phyloP scores from a whole-genome alignment of 2,888 invertebrate species.

The Micropterix aruncella region DNA sequence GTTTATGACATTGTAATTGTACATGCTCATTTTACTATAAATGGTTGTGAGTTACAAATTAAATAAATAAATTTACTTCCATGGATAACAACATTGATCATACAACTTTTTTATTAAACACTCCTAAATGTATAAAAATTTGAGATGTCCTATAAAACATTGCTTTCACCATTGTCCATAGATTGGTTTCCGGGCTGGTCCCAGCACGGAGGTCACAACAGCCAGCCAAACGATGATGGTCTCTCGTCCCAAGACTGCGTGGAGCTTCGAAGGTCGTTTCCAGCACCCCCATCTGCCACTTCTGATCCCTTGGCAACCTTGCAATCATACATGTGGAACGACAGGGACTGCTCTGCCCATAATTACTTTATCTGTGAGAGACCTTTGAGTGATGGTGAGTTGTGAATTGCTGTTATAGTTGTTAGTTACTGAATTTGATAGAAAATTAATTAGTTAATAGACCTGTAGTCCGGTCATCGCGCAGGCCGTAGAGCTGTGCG shows the following conservation, averaged over 20 bases:
- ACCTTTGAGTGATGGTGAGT: conserved; percentile 49
- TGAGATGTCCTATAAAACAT: neutral
- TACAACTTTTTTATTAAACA: conserved; percentile 6
- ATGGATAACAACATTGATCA: conserved; percentile 1
- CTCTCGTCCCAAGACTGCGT: conserved; percentile 71
- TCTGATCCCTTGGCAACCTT: conserved; percentile 25
- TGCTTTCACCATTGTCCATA: conserved; percentile 18
- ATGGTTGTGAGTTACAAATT: neutral
- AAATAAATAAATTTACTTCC: neutral
- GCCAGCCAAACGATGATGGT: conserved; percentile 73
- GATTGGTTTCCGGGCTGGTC: conserved; percentile 79
- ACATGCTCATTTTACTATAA: no score
- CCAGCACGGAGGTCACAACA: conserved; percentile 46
- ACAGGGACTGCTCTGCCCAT: conserved; percentile 55
- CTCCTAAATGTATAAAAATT: neutral
- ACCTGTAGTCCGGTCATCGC: no score
- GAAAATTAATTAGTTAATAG: no score
- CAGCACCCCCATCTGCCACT: conserved; percentile 29
- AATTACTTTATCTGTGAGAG: conserved; percentile 67
- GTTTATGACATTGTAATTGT: no score
- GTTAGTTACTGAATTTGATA: no score
- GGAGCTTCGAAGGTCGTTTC: conserved; percentile 55
- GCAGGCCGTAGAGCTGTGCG: no score
- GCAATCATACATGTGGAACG: conserved; percentile 67
- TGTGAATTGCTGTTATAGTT: neutral